A percentile compares a stretch with the other conserved stretches of the same genome.
phyloP scores from a whole-genome alignment of 2,888 invertebrate genomes.

The Protonemura montana region DNA sequence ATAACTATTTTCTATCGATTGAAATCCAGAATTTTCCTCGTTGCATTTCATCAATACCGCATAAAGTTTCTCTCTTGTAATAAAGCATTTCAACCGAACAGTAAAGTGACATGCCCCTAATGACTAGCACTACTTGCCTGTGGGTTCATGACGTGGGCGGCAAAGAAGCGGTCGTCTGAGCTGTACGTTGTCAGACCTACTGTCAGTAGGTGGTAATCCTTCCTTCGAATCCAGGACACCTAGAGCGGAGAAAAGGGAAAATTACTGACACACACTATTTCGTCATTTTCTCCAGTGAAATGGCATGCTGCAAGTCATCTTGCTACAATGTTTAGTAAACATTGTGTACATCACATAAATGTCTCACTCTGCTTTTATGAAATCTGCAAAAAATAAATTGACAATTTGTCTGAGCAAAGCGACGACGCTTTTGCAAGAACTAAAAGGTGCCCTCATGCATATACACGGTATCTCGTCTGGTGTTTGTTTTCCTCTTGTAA shows the following conservation, averaged over 20 bases:
- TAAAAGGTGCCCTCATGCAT: not conserved
- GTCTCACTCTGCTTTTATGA: not conserved
- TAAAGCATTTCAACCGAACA: no score
- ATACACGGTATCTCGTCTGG: not conserved
- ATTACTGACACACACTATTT: not conserved
- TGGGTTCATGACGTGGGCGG: constrained; percentile 61
- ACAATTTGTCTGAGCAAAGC: not conserved
- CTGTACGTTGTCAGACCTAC: constrained; percentile 71
- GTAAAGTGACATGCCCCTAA: not conserved
- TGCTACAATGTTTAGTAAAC: not conserved
- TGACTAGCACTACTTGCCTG: constrained; percentile 42
- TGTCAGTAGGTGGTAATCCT: constrained; percentile 71
- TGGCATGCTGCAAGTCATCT: not conserved
- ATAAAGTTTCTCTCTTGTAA: no score
- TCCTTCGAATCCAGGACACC: constrained; percentile 77
- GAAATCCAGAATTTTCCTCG: no score
- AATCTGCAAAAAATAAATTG: constrained; percentile 7
- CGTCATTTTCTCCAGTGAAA: not conserved
- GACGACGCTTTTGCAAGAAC: not conserved
- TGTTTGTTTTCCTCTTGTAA: not conserved
- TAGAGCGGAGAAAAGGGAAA: constrained; percentile 54
- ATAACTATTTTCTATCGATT: no score
- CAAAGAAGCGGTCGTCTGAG: constrained; percentile 71
- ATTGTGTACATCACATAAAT: not conserved
- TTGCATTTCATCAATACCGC: no score